Evolutionary conservation across 2,113 vertebrate genomes (phyloP).

Genomic region (Albula glossodonta): DNA sequence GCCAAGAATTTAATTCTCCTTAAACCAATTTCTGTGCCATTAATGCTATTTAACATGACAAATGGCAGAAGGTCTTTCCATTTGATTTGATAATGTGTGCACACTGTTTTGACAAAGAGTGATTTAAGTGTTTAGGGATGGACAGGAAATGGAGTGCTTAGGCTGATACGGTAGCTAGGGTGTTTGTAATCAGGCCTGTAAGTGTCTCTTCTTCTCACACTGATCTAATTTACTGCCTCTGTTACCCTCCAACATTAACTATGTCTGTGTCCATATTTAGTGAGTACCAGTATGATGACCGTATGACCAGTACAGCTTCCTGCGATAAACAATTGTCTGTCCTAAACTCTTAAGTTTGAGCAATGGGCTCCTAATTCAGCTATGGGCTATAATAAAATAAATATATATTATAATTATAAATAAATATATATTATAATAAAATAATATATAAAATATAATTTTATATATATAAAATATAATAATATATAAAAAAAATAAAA

Average conservation of each 20-base stretch:
- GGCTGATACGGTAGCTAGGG: neutral
- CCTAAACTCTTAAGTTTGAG: no score
- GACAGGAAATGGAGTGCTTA: neutral
- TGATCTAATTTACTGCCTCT: neutral
- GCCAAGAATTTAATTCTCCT: neutral
- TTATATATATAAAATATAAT: no score
- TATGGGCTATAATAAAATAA: no score
- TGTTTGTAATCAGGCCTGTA: neutral
- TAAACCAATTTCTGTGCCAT: no score
- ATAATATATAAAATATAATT: no score
- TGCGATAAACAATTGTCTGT: neutral
- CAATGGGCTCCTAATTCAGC: no score
- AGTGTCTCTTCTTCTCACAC: neutral
- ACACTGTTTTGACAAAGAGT: neutral
- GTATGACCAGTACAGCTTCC: neutral
- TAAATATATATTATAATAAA: no score
- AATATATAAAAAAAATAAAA: no score
- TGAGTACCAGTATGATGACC: neutral
- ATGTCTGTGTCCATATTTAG: neutral
- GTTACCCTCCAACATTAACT: neutral
- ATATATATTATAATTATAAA: no score
- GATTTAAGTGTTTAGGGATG: neutral
- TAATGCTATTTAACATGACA: no score
- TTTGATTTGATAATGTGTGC: neutral
- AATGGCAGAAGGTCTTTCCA: no score